Base-by-base conservation (phyloP, 2,888 invertebrate species). In the Oligia latruncula region DNA sequence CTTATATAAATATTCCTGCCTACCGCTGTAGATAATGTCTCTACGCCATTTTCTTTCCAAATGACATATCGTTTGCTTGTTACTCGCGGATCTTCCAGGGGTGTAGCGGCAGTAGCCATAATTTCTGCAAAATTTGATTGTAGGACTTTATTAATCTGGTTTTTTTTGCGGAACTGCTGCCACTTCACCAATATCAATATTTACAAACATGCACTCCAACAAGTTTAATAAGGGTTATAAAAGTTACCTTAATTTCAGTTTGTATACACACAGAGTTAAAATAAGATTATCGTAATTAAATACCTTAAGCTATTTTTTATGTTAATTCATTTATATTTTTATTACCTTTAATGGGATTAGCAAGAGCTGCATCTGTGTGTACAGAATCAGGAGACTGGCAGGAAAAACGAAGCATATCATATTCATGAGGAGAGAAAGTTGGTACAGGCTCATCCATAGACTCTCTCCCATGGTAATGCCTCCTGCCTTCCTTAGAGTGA, bases 381-480 rank as follows among this genome's bases (percentile, higher is more conserved):
- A 88, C 80, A 84, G 92, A 92, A 89, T 96, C 96, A 71, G 96
- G 96, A 11, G 96, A 96, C 87, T 95, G 95, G 76, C 95, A 95
- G 74, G 94, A 93, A 43, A 88, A 86, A 65, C 85, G 82, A 67
- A 83, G 78, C 17, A 66, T 73, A 11, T 92, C 90, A 58, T 87
- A 77, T 73, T 91, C 89, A 73, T 85, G 75, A 17, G 88, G 85
- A 15, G 88, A 80, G 20, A 74, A 80, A 72, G 83, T 81, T n/a
- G 83, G 77, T 35, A 78, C 62, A 66, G 83, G 79, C 70, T 83
- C 87, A 80, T 89, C 89, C 29, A 71, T 43, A 40, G 70, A 43
- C n/a, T 87, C 86, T 71, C 83, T 89, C 49, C 87, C 90, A 49
- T 23, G 46, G 43, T 86, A 80, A 81, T 77, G 75, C 65, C 78